A percentile compares a stretch with the other conserved stretches of the same genome.
These are phyloP conservation scores for Drosophila funebris DNA, from an alignment of 1,140 invertebrate genomes.

Conservation along the genomic window DNA sequence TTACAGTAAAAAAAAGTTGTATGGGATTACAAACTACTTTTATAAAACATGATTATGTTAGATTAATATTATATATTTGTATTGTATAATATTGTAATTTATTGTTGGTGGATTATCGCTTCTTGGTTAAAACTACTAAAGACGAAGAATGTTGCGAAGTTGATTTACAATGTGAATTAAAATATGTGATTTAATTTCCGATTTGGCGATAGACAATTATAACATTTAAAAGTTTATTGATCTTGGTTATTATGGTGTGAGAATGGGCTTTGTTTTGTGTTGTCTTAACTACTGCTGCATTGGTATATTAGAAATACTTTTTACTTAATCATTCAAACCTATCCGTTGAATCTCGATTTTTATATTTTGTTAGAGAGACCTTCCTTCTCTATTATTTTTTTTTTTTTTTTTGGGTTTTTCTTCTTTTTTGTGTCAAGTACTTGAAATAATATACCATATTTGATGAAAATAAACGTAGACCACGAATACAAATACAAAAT, in stretches of 20 bases:
- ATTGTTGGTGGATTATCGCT: slow-evolving; percentile 53
- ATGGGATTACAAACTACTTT: slow-evolving; percentile 57
- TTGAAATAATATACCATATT: slow-evolving; percentile 28
- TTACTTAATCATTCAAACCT: slow-evolving; percentile 17
- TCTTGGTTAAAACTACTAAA: slow-evolving; percentile 43
- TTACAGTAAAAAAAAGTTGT: slow-evolving; percentile 55
- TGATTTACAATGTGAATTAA: slow-evolving; percentile 20
- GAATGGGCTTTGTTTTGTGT: not conserved
- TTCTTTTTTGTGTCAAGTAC: too few species aligned
- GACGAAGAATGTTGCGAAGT: slow-evolving; percentile 67
- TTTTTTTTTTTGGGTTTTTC: slow-evolving; percentile 18
- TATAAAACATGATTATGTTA: slow-evolving; percentile 60
- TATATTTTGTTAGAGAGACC: not conserved
- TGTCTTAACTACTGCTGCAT: not conserved
- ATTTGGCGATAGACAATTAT: not conserved
- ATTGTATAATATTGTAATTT: slow-evolving; percentile 10
- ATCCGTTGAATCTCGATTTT: too few species aligned
- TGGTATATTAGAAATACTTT: slow-evolving; percentile 29
- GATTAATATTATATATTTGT: slow-evolving; percentile 12
- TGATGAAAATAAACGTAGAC: not conserved
- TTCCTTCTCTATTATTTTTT: not conserved
- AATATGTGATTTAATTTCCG: not conserved
- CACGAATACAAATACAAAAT: not conserved
- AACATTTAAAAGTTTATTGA: slow-evolving; percentile 2
- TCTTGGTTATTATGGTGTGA: slow-evolving; percentile 1